These are phyloP conservation scores for Porites lobata DNA, from an alignment of 92 coral and sea anemone species.

Conservation along the genomic window DNA sequence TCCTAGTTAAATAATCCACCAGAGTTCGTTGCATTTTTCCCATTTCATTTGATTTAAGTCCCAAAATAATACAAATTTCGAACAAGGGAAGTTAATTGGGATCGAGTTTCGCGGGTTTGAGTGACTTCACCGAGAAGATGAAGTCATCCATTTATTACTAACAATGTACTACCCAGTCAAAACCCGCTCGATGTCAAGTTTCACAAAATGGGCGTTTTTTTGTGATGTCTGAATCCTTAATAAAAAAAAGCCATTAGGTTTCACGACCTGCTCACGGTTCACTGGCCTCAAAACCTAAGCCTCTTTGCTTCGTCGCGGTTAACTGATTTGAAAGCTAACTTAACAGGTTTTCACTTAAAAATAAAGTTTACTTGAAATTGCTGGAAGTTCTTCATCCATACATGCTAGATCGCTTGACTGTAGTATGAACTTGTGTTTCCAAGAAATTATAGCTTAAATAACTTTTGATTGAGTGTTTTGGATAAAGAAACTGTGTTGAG, in stretches of 20 bases:
- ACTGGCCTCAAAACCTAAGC: not conserved
- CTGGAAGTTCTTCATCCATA: too few species aligned
- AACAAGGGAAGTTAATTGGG: not conserved
- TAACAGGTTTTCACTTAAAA: not conserved
- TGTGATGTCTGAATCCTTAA: constrained; percentile 28
- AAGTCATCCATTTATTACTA: constrained; percentile 19
- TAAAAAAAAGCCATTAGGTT: not conserved
- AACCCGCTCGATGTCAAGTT: constrained; percentile 16
- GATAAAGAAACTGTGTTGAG: not conserved
- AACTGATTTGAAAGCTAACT: not conserved
- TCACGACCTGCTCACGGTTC: constrained; percentile 28
- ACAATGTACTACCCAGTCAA: constrained; percentile 40
- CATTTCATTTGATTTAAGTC: constrained; percentile 6
- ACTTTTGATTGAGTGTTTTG: too few species aligned
- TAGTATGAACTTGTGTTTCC: too few species aligned
- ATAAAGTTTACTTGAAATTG: too few species aligned
- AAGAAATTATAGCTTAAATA: too few species aligned
- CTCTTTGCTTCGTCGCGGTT: not conserved
- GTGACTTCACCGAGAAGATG: constrained; percentile 50
- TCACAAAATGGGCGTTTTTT: constrained; percentile 4
- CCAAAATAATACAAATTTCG: not conserved
- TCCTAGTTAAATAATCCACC: not conserved
- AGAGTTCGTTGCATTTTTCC: not conserved
- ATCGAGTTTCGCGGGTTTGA: not conserved
- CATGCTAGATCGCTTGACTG: too few species aligned